Evolutionary conservation across 2,888 invertebrate genomes (phyloP).

Genomic region (Keiferia lycopersicella): DNA sequence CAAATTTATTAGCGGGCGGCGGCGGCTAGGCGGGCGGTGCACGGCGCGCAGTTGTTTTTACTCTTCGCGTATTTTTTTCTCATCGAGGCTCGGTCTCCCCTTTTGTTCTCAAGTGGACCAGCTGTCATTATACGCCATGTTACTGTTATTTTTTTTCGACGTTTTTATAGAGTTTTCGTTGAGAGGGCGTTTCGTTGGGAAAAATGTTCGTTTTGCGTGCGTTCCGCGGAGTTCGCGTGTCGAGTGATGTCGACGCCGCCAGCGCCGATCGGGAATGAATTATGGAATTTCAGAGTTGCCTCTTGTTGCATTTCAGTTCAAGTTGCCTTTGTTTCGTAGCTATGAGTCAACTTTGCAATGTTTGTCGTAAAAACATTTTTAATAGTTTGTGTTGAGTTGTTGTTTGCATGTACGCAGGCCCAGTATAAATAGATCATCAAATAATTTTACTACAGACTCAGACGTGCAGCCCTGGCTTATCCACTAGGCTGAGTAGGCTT

Average conservation of each 20-base stretch:
- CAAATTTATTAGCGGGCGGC: constrained; percentile 75
- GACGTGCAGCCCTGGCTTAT: too few relatives aligned
- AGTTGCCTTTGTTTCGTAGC: constrained; percentile 51
- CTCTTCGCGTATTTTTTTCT: constrained; percentile 79
- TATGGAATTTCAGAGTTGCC: constrained; percentile 64
- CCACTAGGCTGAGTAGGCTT: too few relatives aligned
- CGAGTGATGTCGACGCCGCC: constrained; percentile 65
- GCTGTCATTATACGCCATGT: constrained; percentile 83
- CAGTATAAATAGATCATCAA: constrained; percentile 30
- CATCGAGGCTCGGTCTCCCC: constrained; percentile 78
- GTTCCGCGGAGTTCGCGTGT: constrained; percentile 75
- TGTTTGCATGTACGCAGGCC: neutral
- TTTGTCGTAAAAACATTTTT: neutral
- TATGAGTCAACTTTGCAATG: constrained; percentile 10
- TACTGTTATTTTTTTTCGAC: constrained; percentile 80
- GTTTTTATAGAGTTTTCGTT: constrained; percentile 80
- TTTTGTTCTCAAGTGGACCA: constrained; percentile 83
- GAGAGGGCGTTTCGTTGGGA: constrained; percentile 78
- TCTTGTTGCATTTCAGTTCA: constrained; percentile 53
- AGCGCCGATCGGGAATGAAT: constrained; percentile 70
- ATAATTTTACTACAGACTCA: constrained; percentile 43
- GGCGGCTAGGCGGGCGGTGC: constrained; percentile 48
- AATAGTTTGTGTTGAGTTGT: neutral
- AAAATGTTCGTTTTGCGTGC: constrained; percentile 81
- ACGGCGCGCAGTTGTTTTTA: constrained; percentile 74